phyloP scores from a whole-genome alignment of 1,140 invertebrate genomes.

The Drosophila erecta region DNA sequence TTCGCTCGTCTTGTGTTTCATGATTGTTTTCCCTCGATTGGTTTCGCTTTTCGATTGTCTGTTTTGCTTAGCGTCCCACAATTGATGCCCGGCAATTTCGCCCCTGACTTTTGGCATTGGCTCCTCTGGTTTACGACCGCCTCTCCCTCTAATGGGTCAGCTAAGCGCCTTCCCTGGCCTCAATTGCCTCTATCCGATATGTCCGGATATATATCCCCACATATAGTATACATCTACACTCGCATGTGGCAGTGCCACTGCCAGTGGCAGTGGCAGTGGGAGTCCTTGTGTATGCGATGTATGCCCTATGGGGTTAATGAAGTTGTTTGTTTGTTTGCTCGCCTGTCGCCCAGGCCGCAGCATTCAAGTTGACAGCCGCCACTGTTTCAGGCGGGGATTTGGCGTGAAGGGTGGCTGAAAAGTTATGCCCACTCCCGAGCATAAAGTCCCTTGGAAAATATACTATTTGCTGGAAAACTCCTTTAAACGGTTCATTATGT shows the following conservation, averaged over 20 bases:
- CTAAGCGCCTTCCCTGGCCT: conserved; percentile 59
- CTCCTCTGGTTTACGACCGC: conserved; percentile 62
- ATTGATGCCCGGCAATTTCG: conserved; percentile 69
- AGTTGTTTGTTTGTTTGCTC: conserved; percentile 78
- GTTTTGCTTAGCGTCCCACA: conserved; percentile 72
- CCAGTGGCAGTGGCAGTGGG: conserved; percentile 10
- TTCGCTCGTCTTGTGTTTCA: conserved; percentile 52
- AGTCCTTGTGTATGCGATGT: conserved; percentile 39
- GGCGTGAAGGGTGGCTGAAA: neutral
- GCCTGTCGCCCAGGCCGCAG: conserved; percentile 41
- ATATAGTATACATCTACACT: conserved; percentile 12
- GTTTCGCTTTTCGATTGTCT: conserved; percentile 75
- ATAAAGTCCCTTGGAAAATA: conserved; percentile 15
- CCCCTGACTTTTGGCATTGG: conserved; percentile 64
- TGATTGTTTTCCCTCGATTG: conserved; percentile 74
- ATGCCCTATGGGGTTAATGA: conserved; percentile 76
- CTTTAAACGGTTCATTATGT: conserved; percentile 3
- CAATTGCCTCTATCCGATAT: conserved; percentile 44
- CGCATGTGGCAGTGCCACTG: neutral
- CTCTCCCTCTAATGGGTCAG: conserved; percentile 70
- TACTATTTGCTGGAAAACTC: neutral
- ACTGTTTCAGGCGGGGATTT: neutral
- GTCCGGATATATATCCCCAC: conserved; percentile 2
- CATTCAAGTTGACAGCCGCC: conserved; percentile 44
- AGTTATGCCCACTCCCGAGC: neutral